Conservation (phyloP, 2,797 vertebrate genomes). For the Takifugu rubripes region DNA sequence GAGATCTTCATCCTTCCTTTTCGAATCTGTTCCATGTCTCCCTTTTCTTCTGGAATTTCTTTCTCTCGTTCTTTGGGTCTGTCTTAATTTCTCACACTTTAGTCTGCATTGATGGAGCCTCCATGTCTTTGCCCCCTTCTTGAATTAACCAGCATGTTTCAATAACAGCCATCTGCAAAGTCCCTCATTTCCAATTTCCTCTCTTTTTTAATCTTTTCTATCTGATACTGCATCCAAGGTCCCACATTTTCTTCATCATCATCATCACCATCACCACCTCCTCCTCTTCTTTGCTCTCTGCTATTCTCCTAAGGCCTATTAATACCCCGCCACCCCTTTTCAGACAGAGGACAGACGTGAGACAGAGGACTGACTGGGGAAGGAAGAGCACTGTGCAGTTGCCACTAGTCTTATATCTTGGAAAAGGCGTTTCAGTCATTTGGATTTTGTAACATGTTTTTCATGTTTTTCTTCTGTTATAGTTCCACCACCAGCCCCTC, state of each 20-base stretch:
- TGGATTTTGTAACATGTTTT: too few species aligned
- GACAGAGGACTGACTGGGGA: constrained; percentile 6
- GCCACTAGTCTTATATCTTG: too few species aligned
- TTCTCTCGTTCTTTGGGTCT: constrained; percentile 17
- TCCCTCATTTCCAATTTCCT: constrained; percentile 19
- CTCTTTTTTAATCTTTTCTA: constrained; percentile 19
- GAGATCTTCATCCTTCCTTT: constrained; percentile 38
- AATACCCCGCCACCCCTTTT: constrained; percentile 34
- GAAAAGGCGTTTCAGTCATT: too few species aligned
- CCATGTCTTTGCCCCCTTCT: constrained; percentile 6
- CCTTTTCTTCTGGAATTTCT: constrained; percentile 14
- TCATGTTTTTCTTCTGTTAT: too few species aligned
- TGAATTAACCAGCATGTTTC: constrained; percentile 12
- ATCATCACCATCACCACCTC: not conserved
- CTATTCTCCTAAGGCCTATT: constrained; percentile 39
- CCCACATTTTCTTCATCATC: constrained; percentile 1
- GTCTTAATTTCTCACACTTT: constrained; percentile 21
- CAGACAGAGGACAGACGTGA: constrained; percentile 42
- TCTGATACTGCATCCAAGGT: not conserved
- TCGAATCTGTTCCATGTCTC: constrained; percentile 15
- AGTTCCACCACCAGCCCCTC: not conserved
- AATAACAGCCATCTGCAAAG: constrained; percentile 56
- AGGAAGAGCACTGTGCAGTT: too few species aligned
- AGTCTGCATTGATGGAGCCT: constrained; percentile 15
- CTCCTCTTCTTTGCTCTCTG: constrained; percentile 6